Evolutionary conservation across 2,888 invertebrate genomes (phyloP).

Genomic region (Hetaerina titia): DNA sequence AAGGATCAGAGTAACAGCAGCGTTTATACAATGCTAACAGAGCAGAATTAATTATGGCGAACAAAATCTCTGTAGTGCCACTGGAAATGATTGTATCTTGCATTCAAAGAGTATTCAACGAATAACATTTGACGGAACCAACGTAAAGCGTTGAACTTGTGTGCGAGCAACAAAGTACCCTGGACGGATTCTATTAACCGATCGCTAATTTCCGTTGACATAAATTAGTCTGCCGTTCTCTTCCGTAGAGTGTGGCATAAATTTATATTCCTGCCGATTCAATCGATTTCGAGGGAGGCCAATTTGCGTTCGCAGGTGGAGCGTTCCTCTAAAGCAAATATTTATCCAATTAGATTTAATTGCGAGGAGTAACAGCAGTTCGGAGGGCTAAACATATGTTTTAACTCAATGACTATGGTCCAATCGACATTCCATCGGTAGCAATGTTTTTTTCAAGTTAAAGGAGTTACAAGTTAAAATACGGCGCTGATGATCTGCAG

Average conservation of each 20-base stretch:
- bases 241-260: neutral
- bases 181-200: neutral
- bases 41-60: no score
- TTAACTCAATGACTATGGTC: neutral
- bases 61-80: no score
- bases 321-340: neutral
- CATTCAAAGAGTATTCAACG: no score
- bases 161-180: neutral
- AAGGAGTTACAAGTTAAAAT: neutral
- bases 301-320: slow-evolving; percentile 35
- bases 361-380: neutral
- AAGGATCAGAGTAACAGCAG: no score
- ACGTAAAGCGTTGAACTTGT: neutral
- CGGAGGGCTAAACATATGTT: neutral
- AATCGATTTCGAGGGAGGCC: slow-evolving; percentile 27
- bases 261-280: slow-evolving; percentile 18
- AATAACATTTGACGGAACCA: no score
- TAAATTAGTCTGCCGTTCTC: neutral
- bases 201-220: neutral
- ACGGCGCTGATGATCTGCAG: no score
- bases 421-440: neutral
- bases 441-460: neutral
- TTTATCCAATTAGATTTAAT: slow-evolving; percentile 35
- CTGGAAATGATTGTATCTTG: no score
- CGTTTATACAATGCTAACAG: no score